Percentiles rank a stretch among this genome's conserved stretches.
Conservation (phyloP, 37 sponge, comb jelly and placozoan species). For the Eunapius fragilis region DNA sequence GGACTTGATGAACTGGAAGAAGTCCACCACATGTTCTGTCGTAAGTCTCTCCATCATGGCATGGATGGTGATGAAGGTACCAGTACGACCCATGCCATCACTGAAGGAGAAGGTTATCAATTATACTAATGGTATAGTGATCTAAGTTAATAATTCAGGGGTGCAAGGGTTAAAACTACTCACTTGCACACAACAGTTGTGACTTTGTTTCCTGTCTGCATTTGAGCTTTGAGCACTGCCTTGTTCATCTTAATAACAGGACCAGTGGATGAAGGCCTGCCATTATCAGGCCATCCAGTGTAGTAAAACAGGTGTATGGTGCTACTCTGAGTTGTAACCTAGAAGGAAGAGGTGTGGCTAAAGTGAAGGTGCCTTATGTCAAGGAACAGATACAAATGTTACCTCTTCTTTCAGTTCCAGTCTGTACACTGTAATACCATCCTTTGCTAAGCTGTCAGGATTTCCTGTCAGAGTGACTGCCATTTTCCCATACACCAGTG, state of each 20-base stretch:
- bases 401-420: slow-evolving; percentile 49
- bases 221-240: slow-evolving; percentile 44
- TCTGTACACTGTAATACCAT: slow-evolving; percentile 14
- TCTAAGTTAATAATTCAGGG: neutral
- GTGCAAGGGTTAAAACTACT: slow-evolving; percentile 4
- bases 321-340: neutral
- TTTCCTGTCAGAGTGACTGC: slow-evolving; percentile 40
- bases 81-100: slow-evolving; percentile 51
- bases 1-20: slow-evolving; percentile 2
- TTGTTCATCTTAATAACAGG: slow-evolving; percentile 54
- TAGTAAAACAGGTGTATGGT: slow-evolving; percentile 55
- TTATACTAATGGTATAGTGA: neutral
- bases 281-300: slow-evolving; percentile 62
- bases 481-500: slow-evolving; percentile 12
- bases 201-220: slow-evolving; percentile 57
- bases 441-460: neutral
- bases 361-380: neutral
- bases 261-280: slow-evolving; percentile 9
- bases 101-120: neutral
- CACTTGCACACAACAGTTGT: slow-evolving; percentile 85
- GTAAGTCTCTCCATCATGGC: slow-evolving; percentile 1
- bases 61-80: slow-evolving; percentile 19
- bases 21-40: neutral
- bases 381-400: too few relatives aligned
- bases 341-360: neutral